Evolutionary conservation across 2,797 vertebrate genomes (phyloP).

Genomic region (Luscinia megarhynchos): DNA sequence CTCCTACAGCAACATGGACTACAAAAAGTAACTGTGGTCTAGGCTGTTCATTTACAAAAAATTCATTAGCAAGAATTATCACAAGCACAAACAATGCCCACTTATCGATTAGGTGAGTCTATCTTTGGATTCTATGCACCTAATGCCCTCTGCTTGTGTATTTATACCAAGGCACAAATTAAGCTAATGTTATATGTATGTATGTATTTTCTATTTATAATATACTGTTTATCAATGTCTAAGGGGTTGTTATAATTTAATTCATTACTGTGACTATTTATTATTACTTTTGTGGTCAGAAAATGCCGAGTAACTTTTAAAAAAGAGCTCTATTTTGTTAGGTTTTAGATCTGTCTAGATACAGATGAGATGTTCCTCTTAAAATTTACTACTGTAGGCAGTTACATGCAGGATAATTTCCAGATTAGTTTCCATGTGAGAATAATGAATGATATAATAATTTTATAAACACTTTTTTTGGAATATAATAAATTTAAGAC

Average conservation of each 20-base stretch:
- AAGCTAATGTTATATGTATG: not conserved
- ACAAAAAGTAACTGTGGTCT: constrained; percentile 18
- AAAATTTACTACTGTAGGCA: not conserved
- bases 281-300: not conserved
- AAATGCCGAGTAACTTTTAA: not conserved
- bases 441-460: not conserved
- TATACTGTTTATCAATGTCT: not conserved
- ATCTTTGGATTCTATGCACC: not conserved
- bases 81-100: not conserved
- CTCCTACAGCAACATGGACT: not conserved
- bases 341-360: not conserved
- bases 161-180: not conserved
- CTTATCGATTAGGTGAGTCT: not conserved
- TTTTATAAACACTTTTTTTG: not conserved
- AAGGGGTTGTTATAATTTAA: not conserved
- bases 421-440: not conserved
- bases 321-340: not conserved
- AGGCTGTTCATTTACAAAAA: constrained; percentile 13
- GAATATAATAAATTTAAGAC: not conserved
- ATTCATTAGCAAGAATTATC: constrained; percentile 33
- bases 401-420: not conserved
- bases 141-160: not conserved
- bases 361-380: not conserved
- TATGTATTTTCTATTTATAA: not conserved
- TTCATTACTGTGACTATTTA: not conserved